Percentiles rank a stretch among this genome's conserved stretches.
These are phyloP conservation scores for Pterocles gutturalis DNA, from an alignment of 2,113 vertebrate genomes.

Conservation along the genomic window DNA sequence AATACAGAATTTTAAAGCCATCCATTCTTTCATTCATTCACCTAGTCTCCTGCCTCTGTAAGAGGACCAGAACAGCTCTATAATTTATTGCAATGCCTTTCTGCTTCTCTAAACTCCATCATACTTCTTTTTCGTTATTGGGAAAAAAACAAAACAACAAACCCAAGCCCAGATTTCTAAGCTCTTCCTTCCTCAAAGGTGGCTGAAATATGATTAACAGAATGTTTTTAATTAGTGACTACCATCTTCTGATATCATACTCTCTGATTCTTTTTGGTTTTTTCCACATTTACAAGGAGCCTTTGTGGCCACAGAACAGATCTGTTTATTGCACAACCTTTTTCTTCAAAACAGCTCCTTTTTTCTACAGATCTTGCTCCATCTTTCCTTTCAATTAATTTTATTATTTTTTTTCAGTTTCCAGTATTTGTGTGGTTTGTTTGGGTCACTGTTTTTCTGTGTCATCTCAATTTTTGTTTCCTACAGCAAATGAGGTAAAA, in stretches of 20 bases:
- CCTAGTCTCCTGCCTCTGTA: neutral
- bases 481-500: neutral
- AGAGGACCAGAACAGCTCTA: neutral
- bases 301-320: neutral
- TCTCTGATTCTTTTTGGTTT: neutral
- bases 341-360: conserved; percentile 9
- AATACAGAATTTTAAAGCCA: neutral
- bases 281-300: neutral
- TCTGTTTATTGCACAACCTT: neutral
- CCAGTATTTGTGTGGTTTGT: neutral
- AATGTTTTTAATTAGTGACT: neutral
- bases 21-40: neutral
- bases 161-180: neutral
- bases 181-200: neutral
- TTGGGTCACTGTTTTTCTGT: neutral
- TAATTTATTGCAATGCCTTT: neutral
- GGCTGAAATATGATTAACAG: neutral
- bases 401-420: neutral
- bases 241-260: neutral
- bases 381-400: neutral
- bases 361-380: neutral
- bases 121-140: neutral
- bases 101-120: neutral
- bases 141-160: neutral
- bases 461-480: neutral